Conservation (phyloP, 1,140 invertebrate genomes). For the Cepaea nemoralis region DNA sequence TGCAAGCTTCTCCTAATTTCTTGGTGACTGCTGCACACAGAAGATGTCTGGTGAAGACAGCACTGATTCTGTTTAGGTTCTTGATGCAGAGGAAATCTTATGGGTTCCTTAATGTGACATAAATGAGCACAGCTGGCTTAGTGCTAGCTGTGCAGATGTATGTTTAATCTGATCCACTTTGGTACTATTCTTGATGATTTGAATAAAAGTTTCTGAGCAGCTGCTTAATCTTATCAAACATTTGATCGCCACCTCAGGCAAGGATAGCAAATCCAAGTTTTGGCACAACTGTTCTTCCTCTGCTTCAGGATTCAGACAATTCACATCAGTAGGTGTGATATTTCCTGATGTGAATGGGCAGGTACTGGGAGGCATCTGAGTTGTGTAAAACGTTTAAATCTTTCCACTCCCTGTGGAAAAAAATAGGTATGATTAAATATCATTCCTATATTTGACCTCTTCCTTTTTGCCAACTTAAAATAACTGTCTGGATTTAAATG, state of each 20-base stretch:
- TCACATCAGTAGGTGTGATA: not conserved
- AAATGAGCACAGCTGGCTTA: not conserved
- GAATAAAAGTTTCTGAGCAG: not conserved
- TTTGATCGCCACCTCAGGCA: not conserved
- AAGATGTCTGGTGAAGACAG: not conserved
- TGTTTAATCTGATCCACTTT: not conserved
- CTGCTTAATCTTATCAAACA: not conserved
- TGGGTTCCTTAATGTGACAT: not conserved
- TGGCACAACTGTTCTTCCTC: not conserved
- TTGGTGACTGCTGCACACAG: not conserved
- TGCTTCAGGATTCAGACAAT: not conserved
- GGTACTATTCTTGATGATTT: not conserved
- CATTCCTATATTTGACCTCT: too few relatives aligned
- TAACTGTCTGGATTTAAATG: too few relatives aligned
- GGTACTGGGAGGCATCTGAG: slow-evolving; percentile 5
- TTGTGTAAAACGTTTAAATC: not conserved
- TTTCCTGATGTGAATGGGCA: not conserved
- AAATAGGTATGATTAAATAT: too few relatives aligned
- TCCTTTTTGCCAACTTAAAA: too few relatives aligned
- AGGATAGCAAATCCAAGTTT: not conserved
- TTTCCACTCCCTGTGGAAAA: not conserved
- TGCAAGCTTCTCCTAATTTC: not conserved
- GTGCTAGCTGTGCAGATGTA: not conserved
- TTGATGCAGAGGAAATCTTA: not conserved
- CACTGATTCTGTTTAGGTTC: not conserved